Percentiles rank a stretch among this genome's conserved stretches.
These are phyloP conservation scores for Julus scandinavius DNA, from an alignment of 2,888 invertebrate species.

Conservation along the genomic window DNA sequence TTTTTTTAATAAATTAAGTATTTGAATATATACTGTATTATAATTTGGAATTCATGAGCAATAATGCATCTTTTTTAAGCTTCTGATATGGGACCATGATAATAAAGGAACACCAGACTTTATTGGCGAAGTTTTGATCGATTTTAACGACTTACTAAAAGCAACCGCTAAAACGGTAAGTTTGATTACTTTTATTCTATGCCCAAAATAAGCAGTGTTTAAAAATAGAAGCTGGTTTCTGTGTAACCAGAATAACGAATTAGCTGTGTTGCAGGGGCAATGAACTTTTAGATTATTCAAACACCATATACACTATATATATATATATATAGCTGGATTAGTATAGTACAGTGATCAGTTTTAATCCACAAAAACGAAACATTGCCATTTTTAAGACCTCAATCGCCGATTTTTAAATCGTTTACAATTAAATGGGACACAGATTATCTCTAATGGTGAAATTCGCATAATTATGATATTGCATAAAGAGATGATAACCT, in stretches of 20 bases:
- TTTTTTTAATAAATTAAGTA: not conserved
- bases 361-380: not conserved
- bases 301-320: not conserved
- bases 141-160: slow-evolving; percentile 61
- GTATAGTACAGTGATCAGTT: not conserved
- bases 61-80: slow-evolving; percentile 61
- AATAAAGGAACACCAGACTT: slow-evolving; percentile 64
- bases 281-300: not conserved
- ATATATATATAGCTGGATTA: not conserved
- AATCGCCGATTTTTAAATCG: too few species aligned
- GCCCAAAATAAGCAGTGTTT: not conserved
- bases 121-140: slow-evolving; percentile 63
- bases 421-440: not conserved
- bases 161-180: slow-evolving; percentile 58
- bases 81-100: slow-evolving; percentile 65
- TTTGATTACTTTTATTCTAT: not conserved
- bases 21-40: not conserved
- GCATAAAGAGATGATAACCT: not conserved
- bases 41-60: not conserved
- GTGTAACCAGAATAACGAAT: not conserved
- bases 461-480: not conserved
- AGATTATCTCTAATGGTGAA: not conserved
- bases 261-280: not conserved
- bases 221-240: not conserved
- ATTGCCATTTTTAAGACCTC: not conserved